Conservation (phyloP, 2,888 invertebrate genomes). For the Ceratothoa steindachneri region DNA sequence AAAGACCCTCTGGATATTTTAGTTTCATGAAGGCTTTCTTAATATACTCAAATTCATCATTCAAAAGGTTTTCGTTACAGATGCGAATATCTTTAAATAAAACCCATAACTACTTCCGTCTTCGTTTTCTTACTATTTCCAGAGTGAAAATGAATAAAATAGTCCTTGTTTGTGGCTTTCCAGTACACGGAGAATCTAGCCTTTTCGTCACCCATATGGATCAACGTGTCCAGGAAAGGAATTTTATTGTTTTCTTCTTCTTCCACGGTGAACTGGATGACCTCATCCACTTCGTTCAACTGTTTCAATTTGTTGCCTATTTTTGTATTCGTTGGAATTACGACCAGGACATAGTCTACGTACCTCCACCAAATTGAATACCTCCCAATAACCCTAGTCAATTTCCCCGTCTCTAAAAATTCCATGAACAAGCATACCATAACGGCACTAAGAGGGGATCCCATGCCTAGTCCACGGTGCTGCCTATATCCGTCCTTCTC, state of each 20-base stretch:
- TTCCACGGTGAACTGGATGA: neutral
- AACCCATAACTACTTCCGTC: too few relatives aligned
- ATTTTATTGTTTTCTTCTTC: neutral
- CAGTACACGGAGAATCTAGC: too few relatives aligned
- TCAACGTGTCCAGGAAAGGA: too few relatives aligned
- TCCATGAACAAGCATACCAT: neutral
- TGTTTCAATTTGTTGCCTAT: neutral
- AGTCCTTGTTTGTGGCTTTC: too few relatives aligned
- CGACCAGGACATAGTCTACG: neutral
- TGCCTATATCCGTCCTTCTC: neutral
- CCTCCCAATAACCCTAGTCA: neutral
- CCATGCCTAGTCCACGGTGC: neutral
- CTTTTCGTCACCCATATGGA: too few relatives aligned
- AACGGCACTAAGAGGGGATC: neutral
- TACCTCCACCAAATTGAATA: neutral
- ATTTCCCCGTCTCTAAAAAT: neutral
- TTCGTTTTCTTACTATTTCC: too few relatives aligned
- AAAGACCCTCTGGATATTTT: too few relatives aligned
- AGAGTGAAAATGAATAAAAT: too few relatives aligned
- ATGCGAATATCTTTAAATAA: too few relatives aligned
- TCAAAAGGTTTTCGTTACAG: too few relatives aligned
- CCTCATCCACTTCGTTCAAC: neutral
- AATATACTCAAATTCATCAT: too few relatives aligned
- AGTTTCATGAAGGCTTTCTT: too few relatives aligned
- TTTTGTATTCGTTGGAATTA: neutral